Base-by-base conservation (phyloP, 2,113 vertebrate genomes). In the Oncorhynchus clarkii region DNA sequence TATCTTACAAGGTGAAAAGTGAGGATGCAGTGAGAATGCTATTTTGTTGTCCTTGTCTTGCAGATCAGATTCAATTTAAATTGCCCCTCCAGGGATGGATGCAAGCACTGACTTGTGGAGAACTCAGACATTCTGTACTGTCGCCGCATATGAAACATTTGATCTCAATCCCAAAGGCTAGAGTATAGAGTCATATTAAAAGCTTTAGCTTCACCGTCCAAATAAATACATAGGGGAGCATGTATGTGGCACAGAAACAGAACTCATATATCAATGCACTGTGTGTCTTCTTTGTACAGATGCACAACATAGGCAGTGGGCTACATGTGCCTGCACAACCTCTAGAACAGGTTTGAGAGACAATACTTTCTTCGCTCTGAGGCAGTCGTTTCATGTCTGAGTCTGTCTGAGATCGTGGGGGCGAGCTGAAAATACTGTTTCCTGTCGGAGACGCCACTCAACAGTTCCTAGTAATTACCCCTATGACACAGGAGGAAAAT, bases 401-500 rank as follows among this genome's bases (percentile, higher is more conserved):
- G 7, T 62, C 20, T 22, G 73, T 73, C 31, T 80, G 75, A 54
- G 51, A 54, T 14, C 16, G 16, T 54, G 51, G 70, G 77, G 78
- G 79, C 29, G 77, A 73, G 62, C 24, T 48, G 60, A 85, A 80
- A 78, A 78, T 79, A 73, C 31, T 70, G 70, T 82, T 82, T 87
- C 80, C 82, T 70, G 82, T 68, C 24, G 49, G 59, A 88, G 87
- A 89, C 74, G 74, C 71, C 77, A 39, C 77, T 1, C 22, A 11
- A 69, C 86, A 70, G 71, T 88, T 91, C 88, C 85, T 85, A 76
- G 76, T 90, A 87, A 89, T 81, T 80, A 45, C 75, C 76, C 27
- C 74, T 80, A 82, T 77, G 85, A 85, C 72, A 64, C n/a, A 60
- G 18, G 49, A 91, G 92, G 90, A 92, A 92, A 92, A 92, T 93